A percentile compares a stretch with the other conserved stretches of the same genome.
Conservation (phyloP, 2,888 invertebrate species). For the Volucella zonaria region DNA sequence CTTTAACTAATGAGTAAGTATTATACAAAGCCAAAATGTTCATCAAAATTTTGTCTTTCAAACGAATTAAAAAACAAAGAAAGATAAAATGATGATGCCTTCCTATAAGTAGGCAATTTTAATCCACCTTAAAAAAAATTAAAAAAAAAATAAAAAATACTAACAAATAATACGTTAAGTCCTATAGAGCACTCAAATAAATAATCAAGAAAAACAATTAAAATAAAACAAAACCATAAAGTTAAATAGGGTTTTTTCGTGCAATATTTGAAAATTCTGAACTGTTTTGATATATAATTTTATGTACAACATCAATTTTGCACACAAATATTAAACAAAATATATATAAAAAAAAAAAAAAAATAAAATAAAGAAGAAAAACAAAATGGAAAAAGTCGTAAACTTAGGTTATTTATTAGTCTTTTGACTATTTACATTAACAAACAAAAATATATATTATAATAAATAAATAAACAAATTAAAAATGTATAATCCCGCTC, state of each 20-base stretch:
- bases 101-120: slow-evolving; percentile 56
- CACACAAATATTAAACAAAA: slow-evolving; percentile 44
- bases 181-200: slow-evolving; percentile 42
- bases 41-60: slow-evolving; percentile 60
- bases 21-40: slow-evolving; percentile 50
- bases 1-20: slow-evolving; percentile 43
- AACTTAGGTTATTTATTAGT: slow-evolving; percentile 72
- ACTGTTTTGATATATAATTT: slow-evolving; percentile 68
- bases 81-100: slow-evolving; percentile 53
- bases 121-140: slow-evolving; percentile 42
- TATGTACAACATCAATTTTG: slow-evolving; percentile 65
- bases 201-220: background rate
- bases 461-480: slow-evolving; percentile 13
- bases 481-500: slow-evolving; percentile 31
- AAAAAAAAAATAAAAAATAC: slow-evolving; percentile 22
- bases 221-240: slow-evolving; percentile 25
- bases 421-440: slow-evolving; percentile 70
- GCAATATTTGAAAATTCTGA: slow-evolving; percentile 70
- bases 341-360: too few species aligned
- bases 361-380: background rate
- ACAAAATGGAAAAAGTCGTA: slow-evolving; percentile 48
- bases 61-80: slow-evolving; percentile 18
- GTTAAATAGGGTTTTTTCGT: slow-evolving; percentile 57
- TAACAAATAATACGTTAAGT: slow-evolving; percentile 40
- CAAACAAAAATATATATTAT: slow-evolving; percentile 18